Conservation (phyloP, 2,797 vertebrate genomes). For the Darevskia mixta region DNA sequence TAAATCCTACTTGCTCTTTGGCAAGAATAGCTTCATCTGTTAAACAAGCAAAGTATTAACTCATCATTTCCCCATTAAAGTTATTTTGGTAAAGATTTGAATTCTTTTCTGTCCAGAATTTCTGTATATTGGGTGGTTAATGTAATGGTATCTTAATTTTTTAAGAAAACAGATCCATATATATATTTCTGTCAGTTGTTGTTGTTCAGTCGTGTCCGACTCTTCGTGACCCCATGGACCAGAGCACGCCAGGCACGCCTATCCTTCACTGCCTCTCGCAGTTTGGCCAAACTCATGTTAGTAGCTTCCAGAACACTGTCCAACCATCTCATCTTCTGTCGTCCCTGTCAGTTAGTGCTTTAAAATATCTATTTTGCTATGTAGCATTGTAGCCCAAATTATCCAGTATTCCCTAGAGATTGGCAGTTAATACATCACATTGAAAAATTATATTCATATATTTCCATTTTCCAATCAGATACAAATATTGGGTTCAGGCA, state of each 20-base stretch:
- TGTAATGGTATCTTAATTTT: background rate
- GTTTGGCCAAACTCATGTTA: too few species aligned
- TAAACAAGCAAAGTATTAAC: background rate
- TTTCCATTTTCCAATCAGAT: background rate
- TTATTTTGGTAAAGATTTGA: background rate
- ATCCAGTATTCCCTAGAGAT: background rate
- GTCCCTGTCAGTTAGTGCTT: slow-evolving; percentile 10
- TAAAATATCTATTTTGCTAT: slow-evolving; percentile 3
- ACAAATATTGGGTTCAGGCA: slow-evolving; percentile 2
- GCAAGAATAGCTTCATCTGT: too few species aligned
- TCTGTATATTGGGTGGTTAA: background rate
- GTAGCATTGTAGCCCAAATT: background rate
- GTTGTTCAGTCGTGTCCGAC: too few species aligned
- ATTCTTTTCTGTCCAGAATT: background rate
- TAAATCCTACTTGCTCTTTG: too few species aligned
- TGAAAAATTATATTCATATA: background rate
- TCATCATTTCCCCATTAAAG: background rate
- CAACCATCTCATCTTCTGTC: too few species aligned
- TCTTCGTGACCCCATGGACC: too few species aligned
- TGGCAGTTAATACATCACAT: background rate
- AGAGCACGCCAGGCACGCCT: too few species aligned
- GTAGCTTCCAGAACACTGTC: too few species aligned
- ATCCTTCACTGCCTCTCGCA: too few species aligned
- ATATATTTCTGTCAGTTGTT: background rate
- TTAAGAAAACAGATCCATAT: background rate